Conservation (phyloP, 2,888 invertebrate species). For the Polia nebulosa region DNA sequence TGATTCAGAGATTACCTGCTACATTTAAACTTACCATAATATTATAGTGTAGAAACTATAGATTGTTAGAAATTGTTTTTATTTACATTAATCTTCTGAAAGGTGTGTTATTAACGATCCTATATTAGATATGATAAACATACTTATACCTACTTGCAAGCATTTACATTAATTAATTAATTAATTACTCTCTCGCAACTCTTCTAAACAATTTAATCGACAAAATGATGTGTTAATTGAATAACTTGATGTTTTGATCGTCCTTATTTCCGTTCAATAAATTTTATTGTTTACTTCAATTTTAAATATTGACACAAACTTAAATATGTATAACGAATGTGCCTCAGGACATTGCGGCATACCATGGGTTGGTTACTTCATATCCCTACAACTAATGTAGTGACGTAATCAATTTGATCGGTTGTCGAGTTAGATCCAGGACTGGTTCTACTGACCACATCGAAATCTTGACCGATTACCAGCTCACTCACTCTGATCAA, state of each 20-base stretch:
- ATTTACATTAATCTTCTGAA: background rate
- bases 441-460: slow-evolving; percentile 70
- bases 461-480: slow-evolving; percentile 73
- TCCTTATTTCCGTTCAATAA: slow-evolving; percentile 21
- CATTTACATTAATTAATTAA: slow-evolving; percentile 13
- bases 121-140: background rate
- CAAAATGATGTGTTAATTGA: slow-evolving; percentile 6
- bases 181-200: background rate
- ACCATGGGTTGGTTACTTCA: slow-evolving; percentile 70
- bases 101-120: background rate
- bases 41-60: too few species aligned
- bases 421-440: slow-evolving; percentile 69
- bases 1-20: background rate
- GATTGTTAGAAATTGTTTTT: background rate
- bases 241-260: slow-evolving; percentile 3
- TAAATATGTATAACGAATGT: slow-evolving; percentile 25
- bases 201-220: background rate
- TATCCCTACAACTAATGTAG: slow-evolving; percentile 69
- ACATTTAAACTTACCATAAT: too few species aligned
- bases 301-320: slow-evolving; percentile 35
- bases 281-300: slow-evolving; percentile 15
- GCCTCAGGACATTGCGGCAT: slow-evolving; percentile 65
- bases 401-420: slow-evolving; percentile 74
- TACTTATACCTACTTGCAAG: background rate
- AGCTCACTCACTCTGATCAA: slow-evolving; percentile 59